Evolutionary conservation across 2,888 invertebrate genomes (phyloP).

Genomic region (Drosophila lutescens): DNA sequence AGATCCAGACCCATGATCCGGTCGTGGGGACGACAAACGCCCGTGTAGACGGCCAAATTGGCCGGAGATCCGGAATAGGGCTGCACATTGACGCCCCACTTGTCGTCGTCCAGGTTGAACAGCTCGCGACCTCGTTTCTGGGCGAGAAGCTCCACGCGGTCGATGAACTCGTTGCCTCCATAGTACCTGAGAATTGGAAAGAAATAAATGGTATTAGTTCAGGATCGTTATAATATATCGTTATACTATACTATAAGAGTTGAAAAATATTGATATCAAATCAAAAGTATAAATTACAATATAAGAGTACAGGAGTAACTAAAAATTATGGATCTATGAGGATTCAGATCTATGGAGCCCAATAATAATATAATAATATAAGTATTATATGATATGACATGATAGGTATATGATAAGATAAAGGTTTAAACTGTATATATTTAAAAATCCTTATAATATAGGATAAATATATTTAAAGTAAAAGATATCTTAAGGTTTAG

Average conservation of each 20-base stretch:
- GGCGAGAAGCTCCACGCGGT: slow-evolving; percentile 95
- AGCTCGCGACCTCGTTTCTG: slow-evolving; percentile 94
- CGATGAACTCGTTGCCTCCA: slow-evolving; percentile 98
- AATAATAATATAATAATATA: too few relatives aligned
- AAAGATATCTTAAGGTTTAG: too few relatives aligned
- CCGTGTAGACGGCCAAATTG: slow-evolving; percentile 98
- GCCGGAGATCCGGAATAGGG: slow-evolving; percentile 98
- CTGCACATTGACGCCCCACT: slow-evolving; percentile 99
- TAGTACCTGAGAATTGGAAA: slow-evolving; percentile 90
- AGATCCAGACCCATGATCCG: slow-evolving; percentile 98
- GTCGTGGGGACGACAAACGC: slow-evolving; percentile 94
- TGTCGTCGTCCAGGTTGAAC: slow-evolving; percentile 91
- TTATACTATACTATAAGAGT: too few relatives aligned
- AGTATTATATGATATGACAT: too few relatives aligned
- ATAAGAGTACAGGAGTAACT: background rate
- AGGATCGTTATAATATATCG: background rate
- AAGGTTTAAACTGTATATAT: too few relatives aligned
- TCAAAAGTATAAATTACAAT: too few relatives aligned
- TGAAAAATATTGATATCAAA: background rate
- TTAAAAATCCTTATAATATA: too few relatives aligned
- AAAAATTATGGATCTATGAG: background rate
- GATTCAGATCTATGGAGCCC: too few relatives aligned
- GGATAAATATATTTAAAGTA: too few relatives aligned
- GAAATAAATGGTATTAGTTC: background rate
- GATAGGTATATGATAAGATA: too few relatives aligned